A percentile compares a stretch with the other conserved stretches of the same genome.
Conservation (phyloP, 2,113 vertebrate species). For the Ammodytes dubius region DNA sequence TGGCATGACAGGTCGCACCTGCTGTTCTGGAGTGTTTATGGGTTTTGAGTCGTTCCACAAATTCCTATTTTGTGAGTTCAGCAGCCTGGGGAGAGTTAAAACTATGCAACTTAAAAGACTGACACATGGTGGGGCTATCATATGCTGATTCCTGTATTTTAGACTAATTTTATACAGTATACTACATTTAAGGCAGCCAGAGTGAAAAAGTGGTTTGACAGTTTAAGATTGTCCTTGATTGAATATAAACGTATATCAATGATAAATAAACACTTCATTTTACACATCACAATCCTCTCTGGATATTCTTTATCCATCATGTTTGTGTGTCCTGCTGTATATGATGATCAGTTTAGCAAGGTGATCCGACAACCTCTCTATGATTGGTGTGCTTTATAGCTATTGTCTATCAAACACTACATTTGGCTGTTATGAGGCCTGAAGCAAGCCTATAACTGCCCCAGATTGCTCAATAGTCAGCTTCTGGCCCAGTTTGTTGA, state of each 20-base stretch:
- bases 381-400: conserved; percentile 49
- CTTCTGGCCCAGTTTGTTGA: conserved; percentile 76
- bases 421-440: conserved; percentile 59
- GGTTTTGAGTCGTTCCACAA: neutral
- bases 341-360: conserved; percentile 18
- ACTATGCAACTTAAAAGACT: neutral
- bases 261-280: neutral
- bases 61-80: conserved; percentile 1
- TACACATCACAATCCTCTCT: conserved; percentile 20
- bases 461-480: conserved; percentile 74
- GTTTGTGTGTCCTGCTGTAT: conserved; percentile 7
- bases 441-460: conserved; percentile 63
- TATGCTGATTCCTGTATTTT: neutral
- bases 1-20: neutral
- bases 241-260: neutral
- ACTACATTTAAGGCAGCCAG: neutral
- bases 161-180: neutral
- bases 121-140: neutral
- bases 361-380: conserved; percentile 30
- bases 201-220: neutral
- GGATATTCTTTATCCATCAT: conserved; percentile 12
- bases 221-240: neutral
- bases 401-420: conserved; percentile 57
- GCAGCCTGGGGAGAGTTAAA: neutral
- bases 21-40: neutral